Evolutionary conservation across 2,113 vertebrate genomes (phyloP).

Genomic region (Benthochromis sp.): DNA sequence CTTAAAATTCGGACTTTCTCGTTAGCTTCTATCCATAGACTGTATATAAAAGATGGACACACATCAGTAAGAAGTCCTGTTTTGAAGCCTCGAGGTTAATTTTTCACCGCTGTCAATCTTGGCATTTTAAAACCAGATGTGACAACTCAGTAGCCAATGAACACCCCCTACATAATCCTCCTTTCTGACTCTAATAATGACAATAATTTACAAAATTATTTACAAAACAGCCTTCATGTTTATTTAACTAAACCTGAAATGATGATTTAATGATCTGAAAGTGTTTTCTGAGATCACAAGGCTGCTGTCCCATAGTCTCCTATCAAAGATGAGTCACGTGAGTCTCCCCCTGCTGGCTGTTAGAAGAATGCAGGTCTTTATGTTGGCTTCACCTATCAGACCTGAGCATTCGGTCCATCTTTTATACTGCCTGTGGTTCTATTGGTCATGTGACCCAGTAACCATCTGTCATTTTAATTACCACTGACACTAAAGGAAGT

Average conservation of each 20-base stretch:
- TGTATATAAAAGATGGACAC: background rate
- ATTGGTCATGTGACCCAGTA: background rate
- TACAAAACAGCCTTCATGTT: accelerated
- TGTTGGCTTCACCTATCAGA: background rate
- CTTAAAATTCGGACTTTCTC: accelerated
- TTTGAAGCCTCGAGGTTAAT: background rate
- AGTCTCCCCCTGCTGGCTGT: background rate
- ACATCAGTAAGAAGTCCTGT: accelerated
- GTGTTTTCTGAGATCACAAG: background rate
- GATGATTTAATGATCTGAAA: background rate
- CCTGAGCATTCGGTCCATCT: background rate
- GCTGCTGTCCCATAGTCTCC: background rate
- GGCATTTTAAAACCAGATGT: background rate
- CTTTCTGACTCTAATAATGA: background rate
- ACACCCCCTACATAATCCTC: background rate
- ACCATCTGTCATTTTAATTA: background rate
- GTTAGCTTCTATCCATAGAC: background rate
- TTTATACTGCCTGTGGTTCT: background rate
- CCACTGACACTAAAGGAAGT: background rate
- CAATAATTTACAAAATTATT: background rate
- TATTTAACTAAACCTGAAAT: background rate
- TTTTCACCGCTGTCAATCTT: background rate
- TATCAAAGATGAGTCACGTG: background rate
- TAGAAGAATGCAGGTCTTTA: background rate
- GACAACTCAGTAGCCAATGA: background rate